Conservation (phyloP, 2,797 vertebrate genomes). For the Triplophysa yarkandensis region DNA sequence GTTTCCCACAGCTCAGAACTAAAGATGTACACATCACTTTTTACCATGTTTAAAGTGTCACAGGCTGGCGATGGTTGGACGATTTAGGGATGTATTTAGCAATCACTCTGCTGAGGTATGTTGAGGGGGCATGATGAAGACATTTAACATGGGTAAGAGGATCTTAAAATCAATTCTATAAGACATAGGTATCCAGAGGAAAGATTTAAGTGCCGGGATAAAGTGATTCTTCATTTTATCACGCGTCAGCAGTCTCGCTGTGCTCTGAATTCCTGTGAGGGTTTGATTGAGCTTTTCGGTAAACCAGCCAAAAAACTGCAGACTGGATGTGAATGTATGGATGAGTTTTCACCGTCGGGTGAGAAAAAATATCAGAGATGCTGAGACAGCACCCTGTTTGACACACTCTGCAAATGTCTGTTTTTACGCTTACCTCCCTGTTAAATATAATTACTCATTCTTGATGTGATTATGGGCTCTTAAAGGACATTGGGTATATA, state of each 20-base stretch:
- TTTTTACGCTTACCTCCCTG: background rate
- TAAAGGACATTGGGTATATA: background rate
- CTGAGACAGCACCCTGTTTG: background rate
- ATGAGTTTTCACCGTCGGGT: background rate
- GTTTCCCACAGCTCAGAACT: background rate
- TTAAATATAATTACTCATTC: background rate
- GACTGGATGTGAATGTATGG: slow-evolving; percentile 2
- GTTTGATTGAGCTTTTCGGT: background rate
- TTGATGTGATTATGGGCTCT: background rate
- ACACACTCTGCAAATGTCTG: background rate
- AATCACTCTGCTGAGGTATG: background rate
- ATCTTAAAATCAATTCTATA: slow-evolving; percentile 3
- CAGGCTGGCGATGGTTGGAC: background rate
- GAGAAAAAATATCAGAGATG: background rate
- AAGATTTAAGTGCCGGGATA: background rate
- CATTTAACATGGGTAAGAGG: background rate
- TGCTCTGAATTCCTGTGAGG: background rate
- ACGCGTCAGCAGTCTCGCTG: background rate
- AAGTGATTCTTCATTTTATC: background rate
- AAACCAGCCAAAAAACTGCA: background rate
- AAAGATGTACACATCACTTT: background rate
- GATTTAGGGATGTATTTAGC: background rate
- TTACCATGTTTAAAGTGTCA: background rate
- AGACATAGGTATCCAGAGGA: background rate
- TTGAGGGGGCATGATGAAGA: background rate